These are phyloP conservation scores for Cyclophora punctaria DNA, from an alignment of 2,888 invertebrate genomes.

Conservation along the genomic window DNA sequence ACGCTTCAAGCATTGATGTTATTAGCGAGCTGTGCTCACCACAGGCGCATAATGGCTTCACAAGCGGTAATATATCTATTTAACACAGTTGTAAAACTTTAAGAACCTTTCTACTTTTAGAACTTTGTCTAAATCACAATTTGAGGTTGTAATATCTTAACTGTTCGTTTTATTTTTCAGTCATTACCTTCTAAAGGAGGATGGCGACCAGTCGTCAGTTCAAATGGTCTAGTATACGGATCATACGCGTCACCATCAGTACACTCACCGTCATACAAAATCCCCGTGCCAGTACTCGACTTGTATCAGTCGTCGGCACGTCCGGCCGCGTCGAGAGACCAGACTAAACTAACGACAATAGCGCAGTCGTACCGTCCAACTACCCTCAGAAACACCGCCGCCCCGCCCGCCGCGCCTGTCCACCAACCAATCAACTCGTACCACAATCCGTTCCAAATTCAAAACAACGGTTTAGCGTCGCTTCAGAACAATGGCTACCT, in stretches of 20 bases:
- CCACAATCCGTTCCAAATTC: conserved; percentile 58
- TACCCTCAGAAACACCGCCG: conserved; percentile 46
- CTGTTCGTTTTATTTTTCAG: conserved; percentile 36
- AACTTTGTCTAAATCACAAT: too few relatives aligned
- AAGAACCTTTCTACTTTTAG: too few relatives aligned
- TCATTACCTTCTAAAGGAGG: conserved; percentile 73
- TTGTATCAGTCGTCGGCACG: conserved; percentile 55
- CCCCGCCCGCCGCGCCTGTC: conserved; percentile 35
- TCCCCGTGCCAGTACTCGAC: conserved; percentile 49
- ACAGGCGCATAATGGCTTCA: conserved; percentile 51
- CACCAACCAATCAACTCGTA: conserved; percentile 67
- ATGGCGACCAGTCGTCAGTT: conserved; percentile 77
- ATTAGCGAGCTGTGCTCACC: conserved; percentile 36
- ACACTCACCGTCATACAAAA: conserved; percentile 55
- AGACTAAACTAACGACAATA: conserved; percentile 59
- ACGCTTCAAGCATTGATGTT: conserved; percentile 38
- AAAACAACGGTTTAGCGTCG: conserved; percentile 35
- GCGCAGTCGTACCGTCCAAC: conserved; percentile 68
- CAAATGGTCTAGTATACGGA: conserved; percentile 51
- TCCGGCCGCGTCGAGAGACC: conserved; percentile 54
- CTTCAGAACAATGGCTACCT: conserved; percentile 16
- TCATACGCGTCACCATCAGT: conserved; percentile 44
- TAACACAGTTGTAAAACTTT: too few relatives aligned
- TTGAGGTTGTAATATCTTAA: too few relatives aligned
- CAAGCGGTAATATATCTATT: conserved; percentile 36